Base-by-base conservation (phyloP, 2,797 vertebrate species). In the Coregonus sp. region DNA sequence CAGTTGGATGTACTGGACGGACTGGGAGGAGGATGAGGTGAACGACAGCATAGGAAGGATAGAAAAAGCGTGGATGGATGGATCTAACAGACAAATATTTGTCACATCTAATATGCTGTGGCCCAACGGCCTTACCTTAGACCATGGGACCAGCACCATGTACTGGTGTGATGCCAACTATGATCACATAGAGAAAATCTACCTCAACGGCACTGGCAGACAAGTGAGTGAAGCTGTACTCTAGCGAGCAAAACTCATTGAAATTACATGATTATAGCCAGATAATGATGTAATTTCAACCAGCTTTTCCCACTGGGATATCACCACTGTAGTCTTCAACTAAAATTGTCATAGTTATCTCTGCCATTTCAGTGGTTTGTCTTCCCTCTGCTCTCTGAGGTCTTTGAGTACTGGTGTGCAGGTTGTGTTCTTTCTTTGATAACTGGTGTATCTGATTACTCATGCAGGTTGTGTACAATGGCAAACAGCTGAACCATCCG, bases 1-100 rank as follows among this genome's bases (percentile, higher is more conserved):
- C 86, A 99, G 98, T 74, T 99, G 97, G 98, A 99, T 99, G 98
- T 99, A 99, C 80, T 99, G 98, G 98, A 99, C 98, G 15, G 98
- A 99, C 93, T 99, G 98, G 98, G 98, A 99, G 81, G 98, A 99
- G 89, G 98, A 99, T 87, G 97, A 99, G 82, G 96, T 98, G 85
- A 97, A 98, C 71, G 97, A 97, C 95, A 99, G 96, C 84, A 96
- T 97, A 65, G 98, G 98, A 78, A 95, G 98, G 88, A 99, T 99
- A 75, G 98, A 99, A 90, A 98, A 95, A 87, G 96, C 98, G 77
- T 99, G 98, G 98, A 99, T 99, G 98, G 95, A 99, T 1, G 98
- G 98, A 75, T 95, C 94, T 80, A 95, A 95, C 81, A 94, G 98
- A 29, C 94, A 95, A 80, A 95, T 97, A 78, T 99, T 99, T 78